Evolutionary conservation across 2,888 invertebrate genomes (phyloP), one percentile per base, ranked within the genome.

Genomic region (Meta bourneti): DNA sequence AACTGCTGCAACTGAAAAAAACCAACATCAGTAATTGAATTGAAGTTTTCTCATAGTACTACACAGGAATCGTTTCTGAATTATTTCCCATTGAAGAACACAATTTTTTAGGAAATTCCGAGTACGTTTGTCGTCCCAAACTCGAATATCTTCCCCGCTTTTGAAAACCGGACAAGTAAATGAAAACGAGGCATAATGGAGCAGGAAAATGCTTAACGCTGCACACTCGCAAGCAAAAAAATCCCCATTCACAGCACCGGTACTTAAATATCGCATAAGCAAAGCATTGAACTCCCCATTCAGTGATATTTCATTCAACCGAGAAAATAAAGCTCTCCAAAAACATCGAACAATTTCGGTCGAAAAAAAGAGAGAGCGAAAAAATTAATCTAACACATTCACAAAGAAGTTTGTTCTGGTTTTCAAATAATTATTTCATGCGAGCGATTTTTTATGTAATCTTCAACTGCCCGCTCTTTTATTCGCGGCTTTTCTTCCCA

Each of bases 401-500:
- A 85, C 85, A 85, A 87, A 87, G 77, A 87, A 61, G 51, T 54
- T 87, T 71, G 51, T 70, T 72, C 79, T 49, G 69, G 13, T 49
- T 79, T 48, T 51, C 52, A 81, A 88, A 88, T 81, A 88, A 88
- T 88, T 88, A 88, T 88, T 88, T 88, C 79, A 74, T 81, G 61
- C 13, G 16, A 80, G n/a, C 70, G 16, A 75, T 80, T 88, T 88
- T 88, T 80, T 88, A 19, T n/a, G 2, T 48, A 19, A 19, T 54
- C 8, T 72, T 49, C 69, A 13, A 70, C 19, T 49, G 79, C n/a
- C 52, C 13, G 34, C 16, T 52, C 72, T 74, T 49, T 75, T 51
- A 52, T 79, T 54, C 49, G 16, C 8, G 49, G 72, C 49, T 52
- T 80, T 88, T 61, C 61, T 61, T 61, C 16, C 72, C 79, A 34